Percentiles rank a stretch among this genome's conserved stretches.
These are phyloP conservation scores for Hyles euphorbiae DNA, from an alignment of 1,140 invertebrate genomes.

Conservation along the genomic window DNA sequence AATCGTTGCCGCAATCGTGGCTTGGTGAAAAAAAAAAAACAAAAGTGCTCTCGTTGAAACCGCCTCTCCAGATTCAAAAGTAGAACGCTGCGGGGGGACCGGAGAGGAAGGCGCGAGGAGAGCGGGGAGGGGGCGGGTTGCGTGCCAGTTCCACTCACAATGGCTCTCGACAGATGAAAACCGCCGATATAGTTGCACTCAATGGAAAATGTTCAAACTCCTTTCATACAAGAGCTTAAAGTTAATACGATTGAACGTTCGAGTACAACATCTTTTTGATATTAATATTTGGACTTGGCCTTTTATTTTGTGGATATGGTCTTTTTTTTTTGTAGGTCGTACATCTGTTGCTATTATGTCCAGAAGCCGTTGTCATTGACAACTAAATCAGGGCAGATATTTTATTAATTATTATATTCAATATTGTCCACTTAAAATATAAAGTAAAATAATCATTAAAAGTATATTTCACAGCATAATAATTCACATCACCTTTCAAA, in stretches of 20 bases:
- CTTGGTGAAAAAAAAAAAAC: constrained; percentile 12
- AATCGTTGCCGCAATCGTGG: background rate
- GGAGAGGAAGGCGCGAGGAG: no score
- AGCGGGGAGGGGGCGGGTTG: constrained; percentile 7
- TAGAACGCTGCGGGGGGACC: constrained; percentile 9
- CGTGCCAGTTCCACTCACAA: constrained; percentile 23
- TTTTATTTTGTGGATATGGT: no score
- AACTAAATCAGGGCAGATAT: no score
- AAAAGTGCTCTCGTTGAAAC: constrained; percentile 15
- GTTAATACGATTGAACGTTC: constrained; percentile 2
- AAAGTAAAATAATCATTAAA: no score
- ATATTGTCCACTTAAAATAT: no score
- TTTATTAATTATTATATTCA: no score
- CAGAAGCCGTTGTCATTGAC: no score
- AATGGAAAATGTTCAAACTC: constrained; percentile 10
- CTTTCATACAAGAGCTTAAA: constrained; percentile 3
- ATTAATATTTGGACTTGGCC: background rate
- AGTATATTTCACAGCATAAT: no score
- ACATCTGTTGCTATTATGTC: no score
- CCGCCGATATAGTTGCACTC: constrained; percentile 14
- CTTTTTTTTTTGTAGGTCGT: no score
- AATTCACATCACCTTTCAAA: no score
- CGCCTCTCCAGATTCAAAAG: constrained; percentile 19
- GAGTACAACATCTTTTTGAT: background rate
- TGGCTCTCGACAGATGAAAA: constrained; percentile 12